These are phyloP conservation scores for Himalopsyche tibetana DNA, from an alignment of 2,888 invertebrate genomes.

Conservation along the genomic window DNA sequence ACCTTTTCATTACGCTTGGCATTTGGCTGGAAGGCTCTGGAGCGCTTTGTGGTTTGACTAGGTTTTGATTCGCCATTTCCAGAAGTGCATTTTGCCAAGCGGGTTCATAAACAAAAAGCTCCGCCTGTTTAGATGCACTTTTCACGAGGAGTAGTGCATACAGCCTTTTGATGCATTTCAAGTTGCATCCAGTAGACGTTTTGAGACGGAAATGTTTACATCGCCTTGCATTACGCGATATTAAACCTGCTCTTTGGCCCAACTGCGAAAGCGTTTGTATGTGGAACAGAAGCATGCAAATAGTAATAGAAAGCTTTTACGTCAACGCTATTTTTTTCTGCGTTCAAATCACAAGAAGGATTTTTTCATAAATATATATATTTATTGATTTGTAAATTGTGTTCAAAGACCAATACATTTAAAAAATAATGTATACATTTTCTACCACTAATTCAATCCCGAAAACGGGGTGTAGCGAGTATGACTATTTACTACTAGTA, in stretches of 20 bases:
- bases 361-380: no score
- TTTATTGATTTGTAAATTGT: no score
- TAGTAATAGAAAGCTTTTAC: no score
- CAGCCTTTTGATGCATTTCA: background rate
- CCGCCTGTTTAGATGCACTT: slow-evolving; percentile 14
- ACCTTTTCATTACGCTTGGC: background rate
- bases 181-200: background rate
- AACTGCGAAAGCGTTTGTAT: no score
- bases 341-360: no score
- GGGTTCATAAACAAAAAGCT: slow-evolving; percentile 3
- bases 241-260: background rate
- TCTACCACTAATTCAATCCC: no score
- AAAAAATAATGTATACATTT: no score
- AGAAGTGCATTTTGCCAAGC: slow-evolving; percentile 41
- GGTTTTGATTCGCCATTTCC: slow-evolving; percentile 52
- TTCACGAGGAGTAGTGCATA: background rate
- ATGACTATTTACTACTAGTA: no score
- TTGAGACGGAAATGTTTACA: background rate
- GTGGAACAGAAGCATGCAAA: no score
- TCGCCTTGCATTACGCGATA: slow-evolving; percentile 10
- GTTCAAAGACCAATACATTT: no score
- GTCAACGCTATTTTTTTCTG: no score
- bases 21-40: background rate
- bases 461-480: no score
- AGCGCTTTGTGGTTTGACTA: background rate